phyloP scores from a whole-genome alignment of 23 tunicate genomes.

The Oikopleura vanhoeffeni region DNA sequence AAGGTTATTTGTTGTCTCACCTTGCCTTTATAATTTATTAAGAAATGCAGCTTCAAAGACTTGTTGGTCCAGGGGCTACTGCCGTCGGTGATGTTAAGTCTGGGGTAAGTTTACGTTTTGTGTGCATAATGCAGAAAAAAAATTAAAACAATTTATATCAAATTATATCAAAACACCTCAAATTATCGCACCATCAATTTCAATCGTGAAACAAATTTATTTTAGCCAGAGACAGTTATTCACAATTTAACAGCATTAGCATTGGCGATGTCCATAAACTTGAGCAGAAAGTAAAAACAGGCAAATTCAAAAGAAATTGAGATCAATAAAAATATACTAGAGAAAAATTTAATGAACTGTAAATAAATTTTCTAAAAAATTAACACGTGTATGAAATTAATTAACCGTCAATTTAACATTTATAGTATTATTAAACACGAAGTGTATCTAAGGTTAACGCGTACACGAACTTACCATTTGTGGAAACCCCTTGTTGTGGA shows the following conservation, averaged over 20 bases:
- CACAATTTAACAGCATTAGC: neutral
- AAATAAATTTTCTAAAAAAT: no score
- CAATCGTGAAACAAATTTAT: neutral
- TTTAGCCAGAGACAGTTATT: neutral
- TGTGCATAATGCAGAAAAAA: neutral
- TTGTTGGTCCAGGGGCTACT: neutral
- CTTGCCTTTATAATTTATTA: neutral
- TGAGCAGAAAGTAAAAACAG: constrained; percentile 16
- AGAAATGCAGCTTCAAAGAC: neutral
- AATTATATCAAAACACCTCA: no score
- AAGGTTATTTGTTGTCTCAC: neutral
- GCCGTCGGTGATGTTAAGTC: neutral
- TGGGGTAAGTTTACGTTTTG: neutral
- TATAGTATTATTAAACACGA: no score
- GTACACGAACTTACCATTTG: no score
- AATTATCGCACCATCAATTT: no score
- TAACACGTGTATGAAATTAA: no score
- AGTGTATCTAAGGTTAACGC: no score
- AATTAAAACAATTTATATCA: neutral
- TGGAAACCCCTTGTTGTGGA: no score
- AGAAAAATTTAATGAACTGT: no score
- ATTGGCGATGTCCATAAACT: neutral
- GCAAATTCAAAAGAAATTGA: no score
- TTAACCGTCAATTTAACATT: no score
- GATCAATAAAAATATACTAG: no score